Evolutionary conservation across 2,888 invertebrate species (phyloP).

Genomic region (Epistrophe grossulariae): DNA sequence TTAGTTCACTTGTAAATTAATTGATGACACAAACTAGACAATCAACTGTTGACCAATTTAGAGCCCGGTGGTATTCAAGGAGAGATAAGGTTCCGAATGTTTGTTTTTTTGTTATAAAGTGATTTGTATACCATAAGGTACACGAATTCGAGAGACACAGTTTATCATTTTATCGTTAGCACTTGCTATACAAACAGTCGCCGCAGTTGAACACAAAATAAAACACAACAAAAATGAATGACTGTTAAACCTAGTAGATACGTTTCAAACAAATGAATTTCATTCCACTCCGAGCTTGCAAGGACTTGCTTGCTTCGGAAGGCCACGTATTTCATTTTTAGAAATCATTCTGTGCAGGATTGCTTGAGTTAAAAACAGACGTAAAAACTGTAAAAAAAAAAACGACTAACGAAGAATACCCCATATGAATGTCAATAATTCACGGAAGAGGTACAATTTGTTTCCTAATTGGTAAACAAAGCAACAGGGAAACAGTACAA

Average conservation of each 20-base stretch:
- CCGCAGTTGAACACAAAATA: background rate
- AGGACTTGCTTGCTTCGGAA: background rate
- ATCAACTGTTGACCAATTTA: conserved; percentile 47
- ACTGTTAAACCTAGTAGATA: background rate
- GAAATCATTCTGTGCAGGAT: background rate
- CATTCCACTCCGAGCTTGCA: background rate
- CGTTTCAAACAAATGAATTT: background rate
- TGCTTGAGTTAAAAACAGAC: background rate
- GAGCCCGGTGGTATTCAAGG: background rate
- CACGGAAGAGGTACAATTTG: background rate
- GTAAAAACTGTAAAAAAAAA: background rate
- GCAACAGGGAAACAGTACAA: background rate
- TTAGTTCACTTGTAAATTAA: conserved; percentile 14
- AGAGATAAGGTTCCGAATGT: background rate
- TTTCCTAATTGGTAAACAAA: conserved; percentile 6
- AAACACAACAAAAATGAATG: background rate
- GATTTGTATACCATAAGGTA: background rate
- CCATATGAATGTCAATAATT: background rate
- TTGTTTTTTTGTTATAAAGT: background rate
- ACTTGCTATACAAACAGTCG: background rate
- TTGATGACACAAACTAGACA: conserved; percentile 73
- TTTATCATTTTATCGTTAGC: conserved; percentile 16
- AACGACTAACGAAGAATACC: background rate
- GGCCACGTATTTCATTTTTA: background rate
- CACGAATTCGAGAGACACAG: background rate